Evolutionary conservation across 2,888 invertebrate genomes (phyloP).

Genomic region (Latrodectus elegans): DNA sequence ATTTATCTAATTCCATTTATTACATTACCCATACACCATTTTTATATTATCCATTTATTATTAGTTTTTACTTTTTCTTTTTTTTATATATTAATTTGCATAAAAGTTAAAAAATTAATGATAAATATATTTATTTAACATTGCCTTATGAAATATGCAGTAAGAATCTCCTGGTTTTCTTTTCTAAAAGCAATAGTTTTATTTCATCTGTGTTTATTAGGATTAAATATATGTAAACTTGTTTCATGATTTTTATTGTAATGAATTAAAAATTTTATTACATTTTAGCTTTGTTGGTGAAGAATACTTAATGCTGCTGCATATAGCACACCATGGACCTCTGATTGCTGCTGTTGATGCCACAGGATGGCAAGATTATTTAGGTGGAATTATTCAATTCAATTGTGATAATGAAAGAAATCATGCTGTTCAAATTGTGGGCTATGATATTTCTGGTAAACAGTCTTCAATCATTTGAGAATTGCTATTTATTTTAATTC

Average conservation of each 20-base stretch:
- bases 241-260: too few species aligned
- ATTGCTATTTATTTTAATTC: too few species aligned
- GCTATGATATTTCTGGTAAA: conserved; percentile 83
- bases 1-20: background rate
- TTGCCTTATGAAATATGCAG: background rate
- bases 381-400: conserved; percentile 87
- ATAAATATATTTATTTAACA: background rate
- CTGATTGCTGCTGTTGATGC: conserved; percentile 88
- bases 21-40: background rate
- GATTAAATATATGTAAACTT: too few species aligned
- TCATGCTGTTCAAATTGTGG: conserved; percentile 81
- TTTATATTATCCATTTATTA: background rate
- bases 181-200: too few species aligned
- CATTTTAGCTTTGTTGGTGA: conserved; percentile 79
- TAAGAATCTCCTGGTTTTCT: background rate
- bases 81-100: background rate
- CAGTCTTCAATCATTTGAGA: background rate
- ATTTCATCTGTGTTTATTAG: too few species aligned
- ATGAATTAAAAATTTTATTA: too few species aligned
- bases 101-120: background rate
- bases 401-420: conserved; percentile 80
- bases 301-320: conserved; percentile 80
- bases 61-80: background rate
- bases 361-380: conserved; percentile 88
- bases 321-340: conserved; percentile 84